phyloP scores from a whole-genome alignment of 1,140 invertebrate genomes.

The Liolophura sinensis region DNA sequence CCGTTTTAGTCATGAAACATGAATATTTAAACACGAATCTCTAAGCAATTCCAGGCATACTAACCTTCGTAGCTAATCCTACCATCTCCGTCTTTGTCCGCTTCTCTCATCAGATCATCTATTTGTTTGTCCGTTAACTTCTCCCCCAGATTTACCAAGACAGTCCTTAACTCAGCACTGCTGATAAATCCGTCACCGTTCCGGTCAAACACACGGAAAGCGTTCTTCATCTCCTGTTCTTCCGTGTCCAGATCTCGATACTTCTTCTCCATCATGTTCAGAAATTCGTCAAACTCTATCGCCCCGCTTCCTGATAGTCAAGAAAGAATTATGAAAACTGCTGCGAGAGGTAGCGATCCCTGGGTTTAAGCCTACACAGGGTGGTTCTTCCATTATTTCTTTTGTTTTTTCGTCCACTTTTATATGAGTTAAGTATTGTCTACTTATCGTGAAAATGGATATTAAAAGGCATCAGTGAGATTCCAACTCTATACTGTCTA shows the following conservation, averaged over 20 bases:
- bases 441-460: too few relatives aligned
- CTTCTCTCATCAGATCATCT: slow-evolving; percentile 89
- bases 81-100: slow-evolving; percentile 80
- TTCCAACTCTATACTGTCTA: too few relatives aligned
- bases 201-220: slow-evolving; percentile 97
- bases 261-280: slow-evolving; percentile 99
- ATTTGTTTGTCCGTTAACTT: slow-evolving; percentile 85
- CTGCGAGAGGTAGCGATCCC: too few relatives aligned
- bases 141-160: slow-evolving; percentile 75
- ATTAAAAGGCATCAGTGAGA: too few relatives aligned
- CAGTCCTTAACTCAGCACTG: slow-evolving; percentile 43
- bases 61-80: slow-evolving; percentile 25
- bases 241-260: slow-evolving; percentile 99
- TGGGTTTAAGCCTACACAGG: too few relatives aligned
- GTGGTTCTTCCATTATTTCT: too few relatives aligned
- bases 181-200: slow-evolving; percentile 92
- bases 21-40: too few relatives aligned
- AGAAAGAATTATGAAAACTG: too few relatives aligned
- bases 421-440: too few relatives aligned
- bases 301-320: background rate
- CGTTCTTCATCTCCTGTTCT: slow-evolving; percentile 93
- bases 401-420: too few relatives aligned
- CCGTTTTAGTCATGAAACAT: too few relatives aligned
- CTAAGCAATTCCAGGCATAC: background rate
- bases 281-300: slow-evolving; percentile 95